Percentiles rank a stretch among this genome's conserved stretches.
Conservation (phyloP, 2,888 invertebrate genomes). For the Formica aserva region DNA sequence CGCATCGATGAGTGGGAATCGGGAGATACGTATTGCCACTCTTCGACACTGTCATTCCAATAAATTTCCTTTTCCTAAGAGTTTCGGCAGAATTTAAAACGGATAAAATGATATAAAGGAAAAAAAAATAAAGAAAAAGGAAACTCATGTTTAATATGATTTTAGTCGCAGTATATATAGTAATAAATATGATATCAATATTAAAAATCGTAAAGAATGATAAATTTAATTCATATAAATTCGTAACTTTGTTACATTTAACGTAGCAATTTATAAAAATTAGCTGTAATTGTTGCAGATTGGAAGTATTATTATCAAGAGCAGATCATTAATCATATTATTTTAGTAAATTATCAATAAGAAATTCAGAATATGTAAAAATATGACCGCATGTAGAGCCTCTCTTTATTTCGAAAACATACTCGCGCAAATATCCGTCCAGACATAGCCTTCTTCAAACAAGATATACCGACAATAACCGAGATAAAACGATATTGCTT, state of each 20-base stretch:
- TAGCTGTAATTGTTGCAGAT: background rate
- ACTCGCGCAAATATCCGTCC: constrained; percentile 30
- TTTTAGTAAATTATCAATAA: constrained; percentile 37
- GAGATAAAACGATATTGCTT: constrained; percentile 69
- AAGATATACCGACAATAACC: constrained; percentile 48
- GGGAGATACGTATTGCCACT: constrained; percentile 1
- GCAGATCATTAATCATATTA: background rate
- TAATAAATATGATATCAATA: background rate
- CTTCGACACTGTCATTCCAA: constrained; percentile 1
- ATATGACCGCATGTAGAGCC: constrained; percentile 4
- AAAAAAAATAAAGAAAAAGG: background rate
- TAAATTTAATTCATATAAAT: background rate
- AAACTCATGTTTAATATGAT: background rate
- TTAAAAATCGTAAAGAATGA: background rate
- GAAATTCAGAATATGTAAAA: constrained; percentile 6
- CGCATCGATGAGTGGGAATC: constrained; percentile 21
- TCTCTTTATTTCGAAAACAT: constrained; percentile 28
- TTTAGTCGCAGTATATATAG: background rate
- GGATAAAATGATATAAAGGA: background rate
- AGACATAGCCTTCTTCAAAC: constrained; percentile 40
- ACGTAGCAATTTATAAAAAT: background rate
- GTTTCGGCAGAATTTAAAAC: background rate
- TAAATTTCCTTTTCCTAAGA: constrained; percentile 10
- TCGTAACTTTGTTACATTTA: background rate
- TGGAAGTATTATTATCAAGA: background rate